phyloP scores from a whole-genome alignment of 2,888 invertebrate genomes.

The Tiliacea citrago region DNA sequence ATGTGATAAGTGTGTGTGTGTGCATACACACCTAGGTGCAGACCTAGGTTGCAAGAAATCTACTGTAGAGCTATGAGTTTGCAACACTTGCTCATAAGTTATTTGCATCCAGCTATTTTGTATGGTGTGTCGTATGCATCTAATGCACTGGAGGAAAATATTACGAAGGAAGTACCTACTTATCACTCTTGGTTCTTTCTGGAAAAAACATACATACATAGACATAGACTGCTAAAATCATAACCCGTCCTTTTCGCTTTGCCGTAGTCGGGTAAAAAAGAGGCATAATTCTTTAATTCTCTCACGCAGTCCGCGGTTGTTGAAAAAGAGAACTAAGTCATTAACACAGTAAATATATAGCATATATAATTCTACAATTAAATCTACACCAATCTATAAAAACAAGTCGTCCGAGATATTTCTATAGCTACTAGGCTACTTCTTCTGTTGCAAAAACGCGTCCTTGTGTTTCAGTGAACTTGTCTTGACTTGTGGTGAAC shows the following conservation, averaged over 20 bases:
- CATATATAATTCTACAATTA: background rate
- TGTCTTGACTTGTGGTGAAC: too few relatives aligned
- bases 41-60: conserved; percentile 18
- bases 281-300: background rate
- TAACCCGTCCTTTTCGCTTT: too few relatives aligned
- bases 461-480: background rate
- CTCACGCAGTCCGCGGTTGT: background rate
- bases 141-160: conserved; percentile 9
- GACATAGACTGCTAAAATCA: too few relatives aligned
- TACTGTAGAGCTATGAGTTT: conserved; percentile 1
- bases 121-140: background rate
- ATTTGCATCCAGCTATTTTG: conserved; percentile 16
- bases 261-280: too few relatives aligned
- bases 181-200: background rate
- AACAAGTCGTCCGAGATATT: background rate
- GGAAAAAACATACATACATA: background rate
- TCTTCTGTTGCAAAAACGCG: background rate
- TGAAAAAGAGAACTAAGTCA: background rate
- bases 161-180: background rate
- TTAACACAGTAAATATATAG: background rate
- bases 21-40: too few relatives aligned
- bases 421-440: background rate
- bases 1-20: conserved; percentile 28
- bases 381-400: background rate
- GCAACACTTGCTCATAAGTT: conserved; percentile 25